phyloP scores from a whole-genome alignment of 2,113 vertebrate genomes.

The Bufo bufo region DNA sequence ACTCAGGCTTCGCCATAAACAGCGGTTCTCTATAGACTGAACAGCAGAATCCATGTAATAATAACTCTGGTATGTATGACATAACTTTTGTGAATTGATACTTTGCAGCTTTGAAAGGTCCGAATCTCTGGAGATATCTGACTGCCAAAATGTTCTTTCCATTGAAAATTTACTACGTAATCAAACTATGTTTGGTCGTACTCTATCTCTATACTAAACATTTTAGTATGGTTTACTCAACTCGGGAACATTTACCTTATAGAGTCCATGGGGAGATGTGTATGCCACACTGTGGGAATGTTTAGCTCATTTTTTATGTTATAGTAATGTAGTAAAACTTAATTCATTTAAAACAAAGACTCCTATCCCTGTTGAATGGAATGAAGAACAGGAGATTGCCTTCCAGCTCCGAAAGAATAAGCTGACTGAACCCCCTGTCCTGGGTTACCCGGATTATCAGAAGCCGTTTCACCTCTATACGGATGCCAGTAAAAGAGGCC shows the following conservation, averaged over 20 bases:
- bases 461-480: no score
- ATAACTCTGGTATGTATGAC: conserved; percentile 40
- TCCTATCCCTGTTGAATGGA: no score
- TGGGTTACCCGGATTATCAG: no score
- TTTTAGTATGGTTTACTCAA: not conserved
- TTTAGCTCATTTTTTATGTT: not conserved
- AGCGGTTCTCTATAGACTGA: not conserved
- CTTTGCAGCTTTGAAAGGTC: not conserved
- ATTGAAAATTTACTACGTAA: conserved; percentile 6
- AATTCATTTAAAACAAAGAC: not conserved
- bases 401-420: no score
- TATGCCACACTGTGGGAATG: not conserved
- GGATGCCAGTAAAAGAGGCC: no score
- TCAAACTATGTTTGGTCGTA: not conserved
- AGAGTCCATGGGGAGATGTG: not conserved
- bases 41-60: not conserved
- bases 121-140: not conserved
- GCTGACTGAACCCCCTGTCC: no score
- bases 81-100: not conserved
- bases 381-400: no score
- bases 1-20: not conserved
- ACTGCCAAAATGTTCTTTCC: not conserved
- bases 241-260: not conserved
- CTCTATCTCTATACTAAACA: not conserved
- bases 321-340: not conserved